A percentile compares a stretch with the other conserved stretches of the same genome.
These are phyloP conservation scores for Eptesicus fuscus DNA, from an alignment of 2,113 vertebrate species.

Conservation along the genomic window DNA sequence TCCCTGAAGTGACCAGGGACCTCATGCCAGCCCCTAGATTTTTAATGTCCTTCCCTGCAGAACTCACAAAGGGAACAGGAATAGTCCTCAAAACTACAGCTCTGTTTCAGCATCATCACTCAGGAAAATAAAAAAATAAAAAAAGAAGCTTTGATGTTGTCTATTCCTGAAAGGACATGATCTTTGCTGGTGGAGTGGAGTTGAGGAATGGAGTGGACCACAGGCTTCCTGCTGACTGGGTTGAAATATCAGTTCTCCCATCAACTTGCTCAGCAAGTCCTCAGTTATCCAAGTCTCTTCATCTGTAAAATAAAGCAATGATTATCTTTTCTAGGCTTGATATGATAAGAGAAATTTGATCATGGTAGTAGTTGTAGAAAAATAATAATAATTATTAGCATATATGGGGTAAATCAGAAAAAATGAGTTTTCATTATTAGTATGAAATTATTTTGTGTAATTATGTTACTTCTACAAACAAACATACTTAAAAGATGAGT, in stretches of 20 bases:
- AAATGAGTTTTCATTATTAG: not conserved
- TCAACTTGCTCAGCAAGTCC: not conserved
- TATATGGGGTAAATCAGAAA: not conserved
- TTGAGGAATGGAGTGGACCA: not conserved
- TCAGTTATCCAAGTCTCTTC: not conserved
- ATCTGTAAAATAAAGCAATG: not conserved
- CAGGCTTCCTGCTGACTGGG: not conserved
- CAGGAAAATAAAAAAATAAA: no score
- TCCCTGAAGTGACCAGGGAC: not conserved
- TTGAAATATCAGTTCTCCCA: not conserved
- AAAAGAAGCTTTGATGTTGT: not conserved
- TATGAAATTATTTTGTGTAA: not conserved
- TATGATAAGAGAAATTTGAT: not conserved
- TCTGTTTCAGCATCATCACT: not conserved
- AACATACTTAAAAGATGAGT: not conserved
- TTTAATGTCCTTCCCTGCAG: not conserved
- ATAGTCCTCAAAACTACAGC: not conserved
- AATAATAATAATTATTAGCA: not conserved
- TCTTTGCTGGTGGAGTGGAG: not conserved
- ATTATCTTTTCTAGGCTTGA: not conserved
- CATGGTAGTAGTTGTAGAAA: not conserved
- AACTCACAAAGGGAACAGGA: not conserved
- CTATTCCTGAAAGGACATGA: not conserved
- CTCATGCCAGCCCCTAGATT: not conserved
- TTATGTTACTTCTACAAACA: not conserved